Evolutionary conservation across 2,797 vertebrate species (phyloP).

Genomic region (Centroberyx gerrardi): DNA sequence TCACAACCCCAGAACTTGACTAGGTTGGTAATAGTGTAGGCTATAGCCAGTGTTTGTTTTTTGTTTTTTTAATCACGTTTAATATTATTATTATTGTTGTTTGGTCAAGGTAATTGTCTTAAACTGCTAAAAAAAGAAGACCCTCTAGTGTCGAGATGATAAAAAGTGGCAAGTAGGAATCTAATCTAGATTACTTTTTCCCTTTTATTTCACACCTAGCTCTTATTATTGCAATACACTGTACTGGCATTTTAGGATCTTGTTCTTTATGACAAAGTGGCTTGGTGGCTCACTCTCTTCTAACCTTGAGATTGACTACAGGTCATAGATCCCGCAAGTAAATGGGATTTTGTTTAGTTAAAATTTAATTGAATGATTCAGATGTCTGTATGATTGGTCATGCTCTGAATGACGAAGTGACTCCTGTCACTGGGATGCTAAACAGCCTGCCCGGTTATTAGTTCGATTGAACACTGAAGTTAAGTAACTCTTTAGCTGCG

Average conservation of each 20-base stretch:
- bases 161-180: too few species aligned
- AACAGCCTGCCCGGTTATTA: slow-evolving; percentile 45
- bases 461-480: slow-evolving; percentile 39
- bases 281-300: neutral
- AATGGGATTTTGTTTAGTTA: slow-evolving; percentile 17
- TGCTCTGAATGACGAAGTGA: slow-evolving; percentile 38
- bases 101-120: too few species aligned
- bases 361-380: slow-evolving; percentile 45
- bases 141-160: neutral
- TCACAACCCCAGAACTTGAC: too few species aligned
- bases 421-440: slow-evolving; percentile 27
- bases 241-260: neutral
- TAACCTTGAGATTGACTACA: slow-evolving; percentile 6
- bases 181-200: too few species aligned
- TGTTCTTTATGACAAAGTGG: neutral
- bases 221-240: too few species aligned
- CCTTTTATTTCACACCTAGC: too few species aligned
- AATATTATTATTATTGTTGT: too few species aligned
- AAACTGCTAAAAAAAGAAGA: neutral
- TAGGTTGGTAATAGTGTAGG: too few species aligned
- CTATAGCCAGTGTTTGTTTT: too few species aligned
- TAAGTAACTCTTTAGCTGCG: slow-evolving; percentile 46
- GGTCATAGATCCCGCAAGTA: slow-evolving; percentile 9
- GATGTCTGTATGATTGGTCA: slow-evolving; percentile 55
- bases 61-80: too few species aligned